Evolutionary conservation across 2,888 invertebrate genomes (phyloP).

Genomic region (Cerastis leucographa): DNA sequence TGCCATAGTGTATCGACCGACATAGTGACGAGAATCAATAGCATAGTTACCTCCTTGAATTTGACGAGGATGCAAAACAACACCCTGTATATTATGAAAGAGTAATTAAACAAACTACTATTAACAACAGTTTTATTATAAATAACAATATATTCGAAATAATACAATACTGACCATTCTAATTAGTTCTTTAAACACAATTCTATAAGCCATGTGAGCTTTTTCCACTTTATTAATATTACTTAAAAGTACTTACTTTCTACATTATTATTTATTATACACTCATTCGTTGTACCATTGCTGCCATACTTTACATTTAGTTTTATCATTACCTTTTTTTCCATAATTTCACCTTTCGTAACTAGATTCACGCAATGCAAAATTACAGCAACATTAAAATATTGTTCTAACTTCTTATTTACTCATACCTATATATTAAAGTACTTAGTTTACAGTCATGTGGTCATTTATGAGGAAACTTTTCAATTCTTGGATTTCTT

Average conservation of each 20-base stretch:
- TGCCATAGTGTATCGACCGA: no score
- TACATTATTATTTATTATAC: slow-evolving; percentile 17
- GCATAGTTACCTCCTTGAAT: no score
- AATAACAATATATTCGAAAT: slow-evolving; percentile 70
- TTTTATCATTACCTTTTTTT: not conserved
- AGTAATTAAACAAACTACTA: slow-evolving; percentile 49
- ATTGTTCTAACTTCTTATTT: slow-evolving; percentile 5
- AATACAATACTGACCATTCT: slow-evolving; percentile 77
- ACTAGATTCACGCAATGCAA: slow-evolving; percentile 22
- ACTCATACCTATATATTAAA: slow-evolving; percentile 7
- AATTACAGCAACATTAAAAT: slow-evolving; percentile 20
- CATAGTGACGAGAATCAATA: no score
- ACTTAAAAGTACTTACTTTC: slow-evolving; percentile 26
- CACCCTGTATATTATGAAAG: no score
- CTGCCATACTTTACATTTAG: not conserved
- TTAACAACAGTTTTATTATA: slow-evolving; percentile 73
- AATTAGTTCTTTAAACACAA: slow-evolving; percentile 52
- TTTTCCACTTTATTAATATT: slow-evolving; percentile 18
- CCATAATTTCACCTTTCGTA: not conserved
- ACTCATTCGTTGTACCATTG: slow-evolving; percentile 40
- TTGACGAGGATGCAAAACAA: no score
- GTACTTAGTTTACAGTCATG: slow-evolving; percentile 55
- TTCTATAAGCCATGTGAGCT: not conserved
- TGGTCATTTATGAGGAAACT: slow-evolving; percentile 69
- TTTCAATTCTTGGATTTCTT: slow-evolving; percentile 82